These are phyloP conservation scores for Drosophila vallismaia DNA, from an alignment of 2,888 invertebrate species.

Conservation along the genomic window DNA sequence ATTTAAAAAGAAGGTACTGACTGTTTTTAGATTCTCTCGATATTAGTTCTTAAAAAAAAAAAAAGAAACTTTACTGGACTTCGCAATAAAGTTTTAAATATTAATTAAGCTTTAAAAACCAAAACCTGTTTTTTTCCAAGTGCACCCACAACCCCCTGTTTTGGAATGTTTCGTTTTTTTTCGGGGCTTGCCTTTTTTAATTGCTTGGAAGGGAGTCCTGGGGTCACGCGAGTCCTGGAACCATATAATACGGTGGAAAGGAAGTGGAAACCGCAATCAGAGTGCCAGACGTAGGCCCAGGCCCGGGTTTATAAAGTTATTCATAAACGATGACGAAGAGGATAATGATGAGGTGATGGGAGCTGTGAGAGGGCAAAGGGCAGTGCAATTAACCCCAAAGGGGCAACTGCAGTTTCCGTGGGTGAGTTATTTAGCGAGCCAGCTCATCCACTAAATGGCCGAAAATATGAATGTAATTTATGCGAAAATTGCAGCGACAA, in stretches of 20 bases:
- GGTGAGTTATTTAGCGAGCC: not conserved
- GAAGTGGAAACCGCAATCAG: conserved; percentile 38
- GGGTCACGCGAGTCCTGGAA: conserved; percentile 57
- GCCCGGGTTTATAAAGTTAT: conserved; percentile 27
- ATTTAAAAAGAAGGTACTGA: too few relatives aligned
- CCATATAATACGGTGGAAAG: conserved; percentile 38
- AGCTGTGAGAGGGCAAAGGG: conserved; percentile 5
- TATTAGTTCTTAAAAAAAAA: too few relatives aligned
- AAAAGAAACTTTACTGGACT: too few relatives aligned
- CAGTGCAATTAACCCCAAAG: conserved; percentile 49
- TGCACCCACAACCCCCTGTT: too few relatives aligned
- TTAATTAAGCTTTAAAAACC: too few relatives aligned
- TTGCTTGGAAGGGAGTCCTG: conserved; percentile 52
- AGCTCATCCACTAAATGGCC: not conserved
- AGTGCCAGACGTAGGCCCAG: conserved; percentile 20
- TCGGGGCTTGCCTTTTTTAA: conserved; percentile 45
- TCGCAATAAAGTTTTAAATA: too few relatives aligned
- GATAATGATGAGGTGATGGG: not conserved
- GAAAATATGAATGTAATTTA: conserved; percentile 15
- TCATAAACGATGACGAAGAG: not conserved
- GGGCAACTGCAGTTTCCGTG: conserved; percentile 26
- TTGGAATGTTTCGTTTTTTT: not conserved
- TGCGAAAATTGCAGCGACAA: conserved; percentile 18
- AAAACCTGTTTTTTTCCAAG: too few relatives aligned
- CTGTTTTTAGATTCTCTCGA: too few relatives aligned